Base-by-base conservation (phyloP, 2,888 invertebrate genomes). In the Mesopsocus fuscifrons region DNA sequence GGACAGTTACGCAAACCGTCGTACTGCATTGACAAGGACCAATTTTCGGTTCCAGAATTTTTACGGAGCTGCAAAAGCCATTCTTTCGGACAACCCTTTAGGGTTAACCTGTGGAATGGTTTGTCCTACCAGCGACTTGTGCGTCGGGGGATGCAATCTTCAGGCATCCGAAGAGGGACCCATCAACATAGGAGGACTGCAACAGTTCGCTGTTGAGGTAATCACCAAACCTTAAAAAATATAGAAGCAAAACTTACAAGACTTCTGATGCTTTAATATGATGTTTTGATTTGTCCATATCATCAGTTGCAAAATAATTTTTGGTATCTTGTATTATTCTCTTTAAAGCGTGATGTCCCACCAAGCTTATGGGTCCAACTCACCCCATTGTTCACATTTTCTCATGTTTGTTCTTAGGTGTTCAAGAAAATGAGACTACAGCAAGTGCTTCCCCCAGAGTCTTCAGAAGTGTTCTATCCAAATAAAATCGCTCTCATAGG, bases 61-160 rank as follows among this genome's bases (percentile, higher is more conserved):
- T 59, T 98, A 98, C 67, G 97, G 98, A 17, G 89, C 97, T 2
- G 85, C 91, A 0, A 91, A 91, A 57, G 77, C 85, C 0, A 98
- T 98, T 44, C 74, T 98, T 44, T 94, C 94, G 0, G 97, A 98
- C 59, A 98, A 98, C 60, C 97, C 98, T 0, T 63, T 97, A 43
- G 98, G 92, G 0, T 66, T 94, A 2, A 88, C 89, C 0, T 92
- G 92, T 54, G 92, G 92, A 20, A 98, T 98, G 97, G 95, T 98
- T 17, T 97, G 97, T 52, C 97, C 97, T 2, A 97, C 97, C 0
- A 94, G 92, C 57, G 97, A 98, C 61, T 72, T 98, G 1, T 98
- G 97, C 59, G 95, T 95, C 1, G 97, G 97, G 0, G 92, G 94
- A 0, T 98, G 97, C 61, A 98, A 98, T 63, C 67, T 98, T 8